phyloP scores from a whole-genome alignment of 2,113 vertebrate species.

The Mustelus asterias region DNA sequence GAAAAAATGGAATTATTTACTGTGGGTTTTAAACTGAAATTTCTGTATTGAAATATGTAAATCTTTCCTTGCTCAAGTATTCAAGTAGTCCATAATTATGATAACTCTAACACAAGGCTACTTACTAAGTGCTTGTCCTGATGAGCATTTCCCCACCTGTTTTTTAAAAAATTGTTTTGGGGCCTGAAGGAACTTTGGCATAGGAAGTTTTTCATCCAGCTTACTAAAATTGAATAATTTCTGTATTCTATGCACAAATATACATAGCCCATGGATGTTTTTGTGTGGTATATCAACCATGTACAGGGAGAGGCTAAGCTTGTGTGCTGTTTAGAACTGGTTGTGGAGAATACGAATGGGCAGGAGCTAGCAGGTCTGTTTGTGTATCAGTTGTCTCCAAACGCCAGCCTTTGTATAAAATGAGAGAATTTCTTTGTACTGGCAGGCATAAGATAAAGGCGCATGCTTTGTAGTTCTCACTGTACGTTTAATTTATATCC shows the following conservation, averaged over 20 bases:
- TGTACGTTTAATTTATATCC: too few species aligned
- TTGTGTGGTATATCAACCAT: background rate
- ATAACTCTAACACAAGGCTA: too few species aligned
- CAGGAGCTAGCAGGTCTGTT: background rate
- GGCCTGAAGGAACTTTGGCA: background rate
- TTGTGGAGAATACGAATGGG: background rate
- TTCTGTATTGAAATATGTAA: background rate
- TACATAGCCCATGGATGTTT: background rate
- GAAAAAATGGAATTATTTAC: background rate
- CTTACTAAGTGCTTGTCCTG: too few species aligned
- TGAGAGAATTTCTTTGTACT: background rate
- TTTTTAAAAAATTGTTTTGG: too few species aligned
- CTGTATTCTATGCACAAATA: background rate
- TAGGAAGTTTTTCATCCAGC: background rate
- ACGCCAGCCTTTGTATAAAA: background rate
- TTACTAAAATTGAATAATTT: background rate
- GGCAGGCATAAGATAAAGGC: background rate
- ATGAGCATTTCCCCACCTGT: too few species aligned
- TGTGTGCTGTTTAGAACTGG: background rate
- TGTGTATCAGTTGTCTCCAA: background rate
- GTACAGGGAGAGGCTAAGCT: background rate
- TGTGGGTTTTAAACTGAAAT: background rate
- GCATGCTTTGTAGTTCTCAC: background rate
- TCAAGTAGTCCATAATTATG: too few species aligned
- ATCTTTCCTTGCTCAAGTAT: background rate